These are phyloP conservation scores for Metallyticus violacea DNA, from an alignment of 2,888 invertebrate genomes.

Conservation along the genomic window DNA sequence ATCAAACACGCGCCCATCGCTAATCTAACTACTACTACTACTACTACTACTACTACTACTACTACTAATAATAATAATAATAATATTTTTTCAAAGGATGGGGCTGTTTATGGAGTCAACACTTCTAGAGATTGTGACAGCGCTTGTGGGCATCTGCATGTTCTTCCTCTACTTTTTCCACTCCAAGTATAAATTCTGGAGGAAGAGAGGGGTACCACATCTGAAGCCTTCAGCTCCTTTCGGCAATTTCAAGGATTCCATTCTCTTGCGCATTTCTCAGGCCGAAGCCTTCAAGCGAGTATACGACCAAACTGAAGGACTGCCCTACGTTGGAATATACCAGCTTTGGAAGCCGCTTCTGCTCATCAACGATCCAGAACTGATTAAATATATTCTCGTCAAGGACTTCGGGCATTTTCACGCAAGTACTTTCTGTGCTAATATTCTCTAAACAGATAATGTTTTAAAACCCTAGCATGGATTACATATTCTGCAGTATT, in stretches of 20 bases:
- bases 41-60: too few relatives aligned
- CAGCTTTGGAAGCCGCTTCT: slow-evolving; percentile 23
- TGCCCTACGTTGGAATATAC: slow-evolving; percentile 22
- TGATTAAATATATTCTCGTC: slow-evolving; percentile 29
- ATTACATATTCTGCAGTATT: too few relatives aligned
- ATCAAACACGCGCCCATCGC: too few relatives aligned
- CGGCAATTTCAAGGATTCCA: slow-evolving; percentile 16
- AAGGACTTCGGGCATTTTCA: slow-evolving; percentile 28
- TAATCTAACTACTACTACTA: too few relatives aligned
- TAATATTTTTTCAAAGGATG: neutral
- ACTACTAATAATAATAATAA: too few relatives aligned
- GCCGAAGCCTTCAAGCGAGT: slow-evolving; percentile 5
- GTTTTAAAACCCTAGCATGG: too few relatives aligned
- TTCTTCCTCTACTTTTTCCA: slow-evolving; percentile 9
- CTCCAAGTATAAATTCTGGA: slow-evolving; percentile 23
- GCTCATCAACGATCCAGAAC: slow-evolving; percentile 28
- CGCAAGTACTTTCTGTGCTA: slow-evolving; percentile 23
- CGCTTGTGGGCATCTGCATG: neutral
- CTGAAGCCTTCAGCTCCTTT: slow-evolving; percentile 16
- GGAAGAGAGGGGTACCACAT: slow-evolving; percentile 19
- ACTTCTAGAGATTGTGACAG: neutral
- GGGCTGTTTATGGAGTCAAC: too few relatives aligned
- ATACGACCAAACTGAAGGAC: neutral
- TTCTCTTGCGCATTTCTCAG: slow-evolving; percentile 2
- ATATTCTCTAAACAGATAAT: too few relatives aligned